phyloP scores from a whole-genome alignment of 2,113 vertebrate genomes.

The Addax nasomaculatus region DNA sequence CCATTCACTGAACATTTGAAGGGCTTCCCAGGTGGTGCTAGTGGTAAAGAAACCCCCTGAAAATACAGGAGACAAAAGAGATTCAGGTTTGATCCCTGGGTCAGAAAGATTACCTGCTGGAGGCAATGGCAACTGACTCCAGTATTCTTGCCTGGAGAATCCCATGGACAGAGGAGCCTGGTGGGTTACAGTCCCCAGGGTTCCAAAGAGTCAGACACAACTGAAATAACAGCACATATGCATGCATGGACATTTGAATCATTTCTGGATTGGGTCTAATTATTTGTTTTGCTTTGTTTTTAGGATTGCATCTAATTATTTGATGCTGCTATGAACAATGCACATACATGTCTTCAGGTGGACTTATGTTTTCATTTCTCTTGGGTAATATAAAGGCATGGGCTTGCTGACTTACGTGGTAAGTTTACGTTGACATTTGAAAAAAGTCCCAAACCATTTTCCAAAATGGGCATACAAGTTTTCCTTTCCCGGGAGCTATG shows the following conservation, averaged over 20 bases:
- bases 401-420: not conserved
- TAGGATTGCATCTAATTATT: not conserved
- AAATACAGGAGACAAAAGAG: not conserved
- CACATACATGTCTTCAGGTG: not conserved
- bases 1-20: not conserved
- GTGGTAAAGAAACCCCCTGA: not conserved
- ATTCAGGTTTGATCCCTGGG: not conserved
- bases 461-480: not conserved
- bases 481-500: not conserved
- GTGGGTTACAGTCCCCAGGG: not conserved
- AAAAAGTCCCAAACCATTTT: not conserved
- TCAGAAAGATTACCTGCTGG: not conserved
- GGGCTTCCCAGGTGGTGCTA: not conserved
- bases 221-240: not conserved
- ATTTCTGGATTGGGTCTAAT: not conserved
- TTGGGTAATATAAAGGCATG: not conserved
- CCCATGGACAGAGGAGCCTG: not conserved
- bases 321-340: not conserved
- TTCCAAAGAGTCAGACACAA: not conserved
- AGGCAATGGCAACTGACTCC: not conserved
- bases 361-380: not conserved
- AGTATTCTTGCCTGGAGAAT: not conserved
- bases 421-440: not conserved
- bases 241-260: not conserved
- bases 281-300: not conserved